Percentiles rank a stretch among this genome's conserved stretches.
phyloP scores from a whole-genome alignment of 2,888 invertebrate genomes.

The Gandaritis pyraliata region DNA sequence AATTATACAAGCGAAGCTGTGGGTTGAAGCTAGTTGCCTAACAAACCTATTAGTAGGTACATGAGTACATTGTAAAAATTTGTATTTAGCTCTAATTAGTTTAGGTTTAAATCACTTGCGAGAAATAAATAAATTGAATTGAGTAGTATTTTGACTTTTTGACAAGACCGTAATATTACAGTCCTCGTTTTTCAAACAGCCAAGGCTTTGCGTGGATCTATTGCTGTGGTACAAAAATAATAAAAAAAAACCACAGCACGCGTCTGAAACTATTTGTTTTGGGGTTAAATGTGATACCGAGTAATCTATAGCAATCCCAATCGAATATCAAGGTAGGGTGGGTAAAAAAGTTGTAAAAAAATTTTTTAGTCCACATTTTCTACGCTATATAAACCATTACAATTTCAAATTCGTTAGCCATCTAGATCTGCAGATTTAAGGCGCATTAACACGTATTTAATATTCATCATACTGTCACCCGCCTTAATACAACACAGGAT shows the following conservation, averaged over 20 bases:
- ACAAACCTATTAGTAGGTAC: too few relatives aligned
- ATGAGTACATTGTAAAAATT: too few relatives aligned
- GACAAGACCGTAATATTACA: neutral
- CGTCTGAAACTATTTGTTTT: slow-evolving; percentile 19
- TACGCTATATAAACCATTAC: too few relatives aligned
- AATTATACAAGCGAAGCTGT: too few relatives aligned
- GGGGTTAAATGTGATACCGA: slow-evolving; percentile 12
- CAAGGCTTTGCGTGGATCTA: neutral
- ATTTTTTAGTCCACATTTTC: too few relatives aligned
- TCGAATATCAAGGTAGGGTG: too few relatives aligned
- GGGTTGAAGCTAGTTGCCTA: too few relatives aligned
- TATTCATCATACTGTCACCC: slow-evolving; percentile 42
- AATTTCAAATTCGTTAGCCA: too few relatives aligned
- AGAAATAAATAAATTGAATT: too few relatives aligned
- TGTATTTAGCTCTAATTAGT: too few relatives aligned
- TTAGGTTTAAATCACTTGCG: too few relatives aligned
- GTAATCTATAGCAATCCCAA: neutral
- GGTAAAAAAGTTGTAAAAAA: too few relatives aligned
- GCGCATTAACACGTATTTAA: slow-evolving; percentile 39
- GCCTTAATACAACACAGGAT: slow-evolving; percentile 37
- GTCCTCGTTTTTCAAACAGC: neutral
- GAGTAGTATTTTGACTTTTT: neutral
- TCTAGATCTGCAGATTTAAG: neutral
- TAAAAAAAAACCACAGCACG: slow-evolving; percentile 19
- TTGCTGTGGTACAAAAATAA: slow-evolving; percentile 11